A percentile compares a stretch with the other conserved stretches of the same genome.
phyloP scores from a whole-genome alignment of 2,888 invertebrate species.

The Drosophila quinaria region DNA sequence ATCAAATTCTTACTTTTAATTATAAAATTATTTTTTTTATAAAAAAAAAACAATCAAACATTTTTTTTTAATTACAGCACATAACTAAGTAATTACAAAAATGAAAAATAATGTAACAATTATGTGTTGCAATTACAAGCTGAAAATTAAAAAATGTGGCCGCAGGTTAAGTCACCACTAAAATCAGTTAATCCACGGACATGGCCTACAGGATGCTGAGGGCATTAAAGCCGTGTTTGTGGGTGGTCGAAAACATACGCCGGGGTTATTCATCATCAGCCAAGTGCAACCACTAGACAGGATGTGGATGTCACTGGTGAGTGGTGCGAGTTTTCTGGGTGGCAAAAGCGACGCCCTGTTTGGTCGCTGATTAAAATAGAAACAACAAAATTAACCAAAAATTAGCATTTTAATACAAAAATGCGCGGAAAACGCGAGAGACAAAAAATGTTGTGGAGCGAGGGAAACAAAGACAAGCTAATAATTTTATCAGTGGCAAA shows the following conservation, averaged over 20 bases:
- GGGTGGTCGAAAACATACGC: constrained; percentile 52
- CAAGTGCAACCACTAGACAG: constrained; percentile 77
- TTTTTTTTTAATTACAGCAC: not conserved
- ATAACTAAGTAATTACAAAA: constrained; percentile 35
- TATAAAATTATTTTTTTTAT: not conserved
- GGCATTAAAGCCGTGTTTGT: not conserved
- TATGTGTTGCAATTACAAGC: constrained; percentile 42
- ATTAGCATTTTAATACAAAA: constrained; percentile 84
- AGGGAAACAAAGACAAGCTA: constrained; percentile 71
- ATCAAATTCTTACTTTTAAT: too few relatives aligned
- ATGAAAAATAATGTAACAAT: not conserved
- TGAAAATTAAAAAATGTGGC: constrained; percentile 60
- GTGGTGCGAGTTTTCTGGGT: constrained; percentile 9
- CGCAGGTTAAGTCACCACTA: constrained; percentile 42
- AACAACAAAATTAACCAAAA: constrained; percentile 84
- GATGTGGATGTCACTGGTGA: constrained; percentile 40
- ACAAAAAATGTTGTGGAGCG: constrained; percentile 28
- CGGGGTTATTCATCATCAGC: constrained; percentile 79
- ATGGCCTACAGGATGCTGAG: constrained; percentile 1
- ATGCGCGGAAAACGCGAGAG: constrained; percentile 37
- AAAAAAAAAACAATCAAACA: constrained; percentile 3
- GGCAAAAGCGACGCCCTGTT: constrained; percentile 37
- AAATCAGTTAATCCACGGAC: constrained; percentile 1
- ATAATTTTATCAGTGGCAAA: constrained; percentile 84
- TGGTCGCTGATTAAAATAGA: constrained; percentile 81